phyloP scores from a whole-genome alignment of 2,797 vertebrate species.

The Megalops cyprinoides region DNA sequence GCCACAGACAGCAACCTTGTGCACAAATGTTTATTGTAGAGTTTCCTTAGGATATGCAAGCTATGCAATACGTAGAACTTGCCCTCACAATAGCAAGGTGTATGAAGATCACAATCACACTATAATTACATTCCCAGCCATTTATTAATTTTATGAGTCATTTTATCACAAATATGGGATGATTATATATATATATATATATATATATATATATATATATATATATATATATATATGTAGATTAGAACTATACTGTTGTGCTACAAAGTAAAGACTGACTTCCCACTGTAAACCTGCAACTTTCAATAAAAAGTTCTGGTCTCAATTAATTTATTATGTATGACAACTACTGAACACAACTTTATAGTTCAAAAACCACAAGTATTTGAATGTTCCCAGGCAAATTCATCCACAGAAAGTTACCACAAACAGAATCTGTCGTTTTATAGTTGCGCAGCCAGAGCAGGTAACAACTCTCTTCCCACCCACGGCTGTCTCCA shows the following conservation, averaged over 20 bases:
- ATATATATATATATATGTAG: neutral
- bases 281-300: neutral
- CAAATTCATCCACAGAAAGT: neutral
- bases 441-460: conserved; percentile 39
- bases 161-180: neutral
- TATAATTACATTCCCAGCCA: too few species aligned
- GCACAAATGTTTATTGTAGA: too few species aligned
- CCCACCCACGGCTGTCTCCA: conserved; percentile 59
- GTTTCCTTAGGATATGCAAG: too few species aligned
- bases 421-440: conserved; percentile 33
- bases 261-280: too few species aligned
- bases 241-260: neutral
- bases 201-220: neutral
- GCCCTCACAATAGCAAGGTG: too few species aligned
- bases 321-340: neutral
- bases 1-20: too few species aligned
- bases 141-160: neutral
- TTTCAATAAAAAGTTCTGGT: neutral
- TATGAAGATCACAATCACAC: too few species aligned
- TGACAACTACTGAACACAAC: neutral
- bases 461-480: conserved; percentile 49
- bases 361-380: neutral
- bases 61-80: too few species aligned
- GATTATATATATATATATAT: neutral
- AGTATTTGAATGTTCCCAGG: neutral